Evolutionary conservation across 2,797 vertebrate species (phyloP).

Genomic region (Lepilemur ruficaudatus): DNA sequence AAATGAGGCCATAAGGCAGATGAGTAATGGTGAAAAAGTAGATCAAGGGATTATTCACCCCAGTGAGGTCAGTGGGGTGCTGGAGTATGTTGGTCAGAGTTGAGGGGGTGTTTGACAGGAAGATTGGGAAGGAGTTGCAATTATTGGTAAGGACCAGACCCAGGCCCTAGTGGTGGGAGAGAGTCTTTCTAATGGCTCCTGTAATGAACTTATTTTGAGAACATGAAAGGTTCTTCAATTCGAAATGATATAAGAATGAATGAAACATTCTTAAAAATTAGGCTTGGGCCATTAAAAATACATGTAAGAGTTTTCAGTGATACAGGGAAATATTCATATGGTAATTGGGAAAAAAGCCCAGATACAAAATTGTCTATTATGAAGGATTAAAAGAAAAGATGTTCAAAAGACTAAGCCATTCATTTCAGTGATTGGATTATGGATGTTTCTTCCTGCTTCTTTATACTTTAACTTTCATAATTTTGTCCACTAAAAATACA

Average conservation of each 20-base stretch:
- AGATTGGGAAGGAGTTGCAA: background rate
- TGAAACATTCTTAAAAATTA: background rate
- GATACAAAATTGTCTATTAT: background rate
- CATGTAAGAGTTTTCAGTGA: background rate
- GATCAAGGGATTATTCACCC: background rate
- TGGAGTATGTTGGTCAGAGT: background rate
- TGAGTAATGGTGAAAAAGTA: background rate
- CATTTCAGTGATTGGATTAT: background rate
- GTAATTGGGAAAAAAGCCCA: background rate
- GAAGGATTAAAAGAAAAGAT: background rate
- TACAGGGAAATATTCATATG: background rate
- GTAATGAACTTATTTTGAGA: background rate
- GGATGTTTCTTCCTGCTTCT: background rate
- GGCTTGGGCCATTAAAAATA: background rate
- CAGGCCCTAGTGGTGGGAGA: background rate
- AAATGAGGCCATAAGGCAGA: background rate
- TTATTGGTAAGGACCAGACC: background rate
- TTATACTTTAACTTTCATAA: background rate
- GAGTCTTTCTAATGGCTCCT: background rate
- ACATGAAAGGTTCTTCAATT: conserved; percentile 9
- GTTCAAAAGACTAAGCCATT: background rate
- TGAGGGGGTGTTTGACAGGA: background rate
- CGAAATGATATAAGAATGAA: conserved; percentile 1
- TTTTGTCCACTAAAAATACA: background rate
- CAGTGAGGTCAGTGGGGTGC: background rate